Evolutionary conservation across 1,140 invertebrate species (phyloP).

Genomic region (Drosophila lowei): DNA sequence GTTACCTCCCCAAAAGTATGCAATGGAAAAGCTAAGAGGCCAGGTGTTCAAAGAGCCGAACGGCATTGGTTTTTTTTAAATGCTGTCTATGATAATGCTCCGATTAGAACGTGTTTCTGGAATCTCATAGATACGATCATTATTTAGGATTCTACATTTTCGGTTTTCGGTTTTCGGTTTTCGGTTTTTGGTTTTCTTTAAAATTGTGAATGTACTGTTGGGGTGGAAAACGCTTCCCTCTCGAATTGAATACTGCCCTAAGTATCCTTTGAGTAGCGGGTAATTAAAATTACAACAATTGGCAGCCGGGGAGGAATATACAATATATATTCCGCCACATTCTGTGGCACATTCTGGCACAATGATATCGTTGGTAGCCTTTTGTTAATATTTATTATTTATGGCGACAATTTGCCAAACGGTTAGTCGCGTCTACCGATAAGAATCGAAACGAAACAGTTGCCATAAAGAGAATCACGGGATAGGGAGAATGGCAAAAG

Average conservation of each 20-base stretch:
- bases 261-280: no score
- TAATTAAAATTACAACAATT: constrained; percentile 20
- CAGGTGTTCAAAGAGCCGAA: not conserved
- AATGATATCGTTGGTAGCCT: constrained; percentile 29
- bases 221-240: no score
- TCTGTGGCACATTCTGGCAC: constrained; percentile 40
- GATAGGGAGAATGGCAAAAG: not conserved
- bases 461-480: not conserved
- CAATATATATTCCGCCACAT: constrained; percentile 4
- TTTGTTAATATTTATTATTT: constrained; percentile 55
- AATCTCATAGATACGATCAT: not conserved
- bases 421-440: constrained; percentile 25
- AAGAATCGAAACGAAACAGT: constrained; percentile 15
- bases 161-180: no score
- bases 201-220: no score
- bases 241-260: no score
- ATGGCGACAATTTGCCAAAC: constrained; percentile 57
- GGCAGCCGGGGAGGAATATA: not conserved
- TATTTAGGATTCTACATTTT: no score
- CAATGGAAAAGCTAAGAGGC: no score
- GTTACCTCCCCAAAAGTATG: no score
- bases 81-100: no score
- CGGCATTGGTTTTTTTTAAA: no score
- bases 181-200: no score
- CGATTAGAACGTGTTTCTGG: no score